Conservation (phyloP, 2,888 invertebrate species). For the Morpho helenor region DNA sequence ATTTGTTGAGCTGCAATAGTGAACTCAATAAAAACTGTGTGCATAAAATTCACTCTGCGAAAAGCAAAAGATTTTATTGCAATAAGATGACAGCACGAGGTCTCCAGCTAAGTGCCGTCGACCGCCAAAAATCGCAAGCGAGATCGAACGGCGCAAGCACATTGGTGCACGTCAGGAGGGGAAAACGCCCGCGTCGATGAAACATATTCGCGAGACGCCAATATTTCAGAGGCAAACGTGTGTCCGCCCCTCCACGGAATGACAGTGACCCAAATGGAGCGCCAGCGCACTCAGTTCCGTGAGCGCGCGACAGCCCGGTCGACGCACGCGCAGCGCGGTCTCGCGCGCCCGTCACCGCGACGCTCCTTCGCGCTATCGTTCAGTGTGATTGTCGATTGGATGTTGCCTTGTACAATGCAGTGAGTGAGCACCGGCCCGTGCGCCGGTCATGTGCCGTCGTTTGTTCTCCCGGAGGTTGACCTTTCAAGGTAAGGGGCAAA, state of each 20-base stretch:
- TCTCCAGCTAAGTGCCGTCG: constrained; percentile 24
- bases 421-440: constrained; percentile 55
- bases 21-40: not conserved
- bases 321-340: constrained; percentile 40
- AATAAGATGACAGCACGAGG: constrained; percentile 23
- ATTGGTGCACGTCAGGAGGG: constrained; percentile 58
- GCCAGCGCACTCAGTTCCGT: constrained; percentile 76
- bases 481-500: constrained; percentile 54
- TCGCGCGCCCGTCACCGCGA: constrained; percentile 34
- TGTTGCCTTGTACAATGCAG: constrained; percentile 65
- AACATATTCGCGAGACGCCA: constrained; percentile 70
- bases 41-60: constrained; percentile 1
- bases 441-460: constrained; percentile 40
- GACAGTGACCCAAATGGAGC: constrained; percentile 78
- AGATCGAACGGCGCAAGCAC: constrained; percentile 45
- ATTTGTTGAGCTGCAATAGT: constrained; percentile 1
- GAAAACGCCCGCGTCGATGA: constrained; percentile 68
- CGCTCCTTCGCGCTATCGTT: constrained; percentile 47
- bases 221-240: constrained; percentile 71
- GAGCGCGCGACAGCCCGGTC: constrained; percentile 54
- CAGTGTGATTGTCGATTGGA: constrained; percentile 63
- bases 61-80: constrained; percentile 13
- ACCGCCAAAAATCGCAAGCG: constrained; percentile 46
- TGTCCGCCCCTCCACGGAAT: constrained; percentile 71
- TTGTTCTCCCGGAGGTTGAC: constrained; percentile 43